These are phyloP conservation scores for Pollicipes pollicipes DNA, from an alignment of 1,140 invertebrate species.

Conservation along the genomic window DNA sequence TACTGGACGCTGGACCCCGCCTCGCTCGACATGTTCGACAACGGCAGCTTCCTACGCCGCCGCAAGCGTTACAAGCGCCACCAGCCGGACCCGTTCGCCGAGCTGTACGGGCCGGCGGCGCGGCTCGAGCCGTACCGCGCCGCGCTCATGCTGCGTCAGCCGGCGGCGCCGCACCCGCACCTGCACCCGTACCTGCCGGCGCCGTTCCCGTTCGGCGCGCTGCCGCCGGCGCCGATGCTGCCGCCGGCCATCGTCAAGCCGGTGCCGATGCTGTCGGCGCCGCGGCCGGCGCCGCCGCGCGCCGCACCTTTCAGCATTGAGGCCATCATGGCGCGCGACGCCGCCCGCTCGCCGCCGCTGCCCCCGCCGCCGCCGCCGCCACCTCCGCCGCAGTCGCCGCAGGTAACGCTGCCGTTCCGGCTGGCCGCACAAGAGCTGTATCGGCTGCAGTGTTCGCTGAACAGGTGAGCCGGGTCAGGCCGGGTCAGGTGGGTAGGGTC, in stretches of 20 bases:
- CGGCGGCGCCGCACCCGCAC: slow-evolving; percentile 20
- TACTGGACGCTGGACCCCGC: slow-evolving; percentile 97
- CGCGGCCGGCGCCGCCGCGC: slow-evolving; percentile 21
- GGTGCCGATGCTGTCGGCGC: slow-evolving; percentile 21
- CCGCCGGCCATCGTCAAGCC: slow-evolving; percentile 24
- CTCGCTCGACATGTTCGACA: slow-evolving; percentile 98
- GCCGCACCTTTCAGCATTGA: slow-evolving; percentile 20
- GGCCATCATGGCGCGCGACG: slow-evolving; percentile 18
- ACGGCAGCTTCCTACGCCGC: slow-evolving; percentile 85
- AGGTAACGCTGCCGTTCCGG: slow-evolving; percentile 11
- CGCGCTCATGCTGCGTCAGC: slow-evolving; percentile 15
- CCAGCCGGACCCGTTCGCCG: slow-evolving; percentile 28
- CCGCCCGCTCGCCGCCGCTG: slow-evolving; percentile 15
- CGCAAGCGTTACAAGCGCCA: slow-evolving; percentile 88
- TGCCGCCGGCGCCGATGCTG: slow-evolving; percentile 28
- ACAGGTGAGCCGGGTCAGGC: slow-evolving; percentile 4
- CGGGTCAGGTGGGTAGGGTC: too few relatives aligned
- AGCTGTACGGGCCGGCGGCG: slow-evolving; percentile 19
- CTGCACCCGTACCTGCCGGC: slow-evolving; percentile 21
- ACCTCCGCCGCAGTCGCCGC: slow-evolving; percentile 18
- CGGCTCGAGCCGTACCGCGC: slow-evolving; percentile 13
- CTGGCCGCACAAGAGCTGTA: background rate
- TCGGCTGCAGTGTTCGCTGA: slow-evolving; percentile 13
- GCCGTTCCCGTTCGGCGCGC: slow-evolving; percentile 25
- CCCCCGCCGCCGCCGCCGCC: slow-evolving; percentile 16